These are phyloP conservation scores for Euwallacea similis DNA, from an alignment of 1,140 invertebrate genomes.

Conservation along the genomic window DNA sequence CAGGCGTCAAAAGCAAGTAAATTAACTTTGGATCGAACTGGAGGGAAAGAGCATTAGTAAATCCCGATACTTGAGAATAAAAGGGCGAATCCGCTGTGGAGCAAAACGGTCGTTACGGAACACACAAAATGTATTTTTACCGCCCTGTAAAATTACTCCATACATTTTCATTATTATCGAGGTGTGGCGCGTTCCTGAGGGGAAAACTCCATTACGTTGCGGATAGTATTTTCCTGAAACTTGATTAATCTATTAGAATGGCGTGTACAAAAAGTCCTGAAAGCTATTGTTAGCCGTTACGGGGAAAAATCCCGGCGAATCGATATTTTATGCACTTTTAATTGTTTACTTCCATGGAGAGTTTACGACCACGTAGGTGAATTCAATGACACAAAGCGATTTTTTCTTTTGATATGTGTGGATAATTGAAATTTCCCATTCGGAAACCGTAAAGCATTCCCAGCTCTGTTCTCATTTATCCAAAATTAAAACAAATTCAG, in stretches of 20 bases:
- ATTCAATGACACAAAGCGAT: not conserved
- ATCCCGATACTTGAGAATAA: too few relatives aligned
- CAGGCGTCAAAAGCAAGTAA: too few relatives aligned
- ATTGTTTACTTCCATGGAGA: not conserved
- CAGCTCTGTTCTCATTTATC: too few relatives aligned
- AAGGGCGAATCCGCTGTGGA: not conserved
- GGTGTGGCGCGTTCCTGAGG: conserved; percentile 26
- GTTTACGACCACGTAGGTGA: not conserved
- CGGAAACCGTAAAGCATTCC: too few relatives aligned
- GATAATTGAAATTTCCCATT: not conserved
- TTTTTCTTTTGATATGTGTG: not conserved
- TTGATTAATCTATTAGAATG: conserved; percentile 32
- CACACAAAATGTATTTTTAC: conserved; percentile 21
- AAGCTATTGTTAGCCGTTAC: conserved; percentile 13
- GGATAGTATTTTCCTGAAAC: conserved; percentile 26
- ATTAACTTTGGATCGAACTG: too few relatives aligned
- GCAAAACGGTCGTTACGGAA: conserved; percentile 8
- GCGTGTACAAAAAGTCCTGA: conserved; percentile 23
- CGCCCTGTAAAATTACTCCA: conserved; percentile 28
- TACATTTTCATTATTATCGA: conserved; percentile 32
- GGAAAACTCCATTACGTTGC: conserved; percentile 29
- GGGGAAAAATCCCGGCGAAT: not conserved
- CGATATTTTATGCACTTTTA: conserved; percentile 19
- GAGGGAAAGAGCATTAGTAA: too few relatives aligned
- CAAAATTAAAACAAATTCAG: too few relatives aligned